These are phyloP conservation scores for Lochmaea crataegi DNA, from an alignment of 2,888 invertebrate genomes.

Conservation along the genomic window DNA sequence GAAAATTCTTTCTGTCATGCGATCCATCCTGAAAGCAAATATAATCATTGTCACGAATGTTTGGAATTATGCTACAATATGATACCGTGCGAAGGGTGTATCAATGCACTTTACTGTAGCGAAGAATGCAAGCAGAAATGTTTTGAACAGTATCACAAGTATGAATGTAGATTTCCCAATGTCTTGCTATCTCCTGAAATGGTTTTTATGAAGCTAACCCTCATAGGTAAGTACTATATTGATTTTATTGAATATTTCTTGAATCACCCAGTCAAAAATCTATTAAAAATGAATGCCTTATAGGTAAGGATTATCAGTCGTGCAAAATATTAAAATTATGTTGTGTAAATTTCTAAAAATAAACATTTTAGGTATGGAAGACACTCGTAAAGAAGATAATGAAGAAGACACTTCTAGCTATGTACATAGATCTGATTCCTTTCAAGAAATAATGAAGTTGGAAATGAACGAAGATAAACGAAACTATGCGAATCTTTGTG, in stretches of 20 bases:
- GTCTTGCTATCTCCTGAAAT: conserved; percentile 73
- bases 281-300: not conserved
- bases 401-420: conserved; percentile 42
- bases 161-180: conserved; percentile 79
- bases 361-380: conserved; percentile 62
- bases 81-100: conserved; percentile 73
- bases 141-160: conserved; percentile 75
- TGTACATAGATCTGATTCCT: conserved; percentile 67
- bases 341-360: not conserved
- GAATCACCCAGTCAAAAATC: too few species aligned
- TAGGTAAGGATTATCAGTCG: too few species aligned
- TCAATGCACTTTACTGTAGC: conserved; percentile 74
- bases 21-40: conserved; percentile 65
- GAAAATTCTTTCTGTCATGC: conserved; percentile 79
- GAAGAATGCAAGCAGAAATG: conserved; percentile 72
- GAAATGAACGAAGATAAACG: conserved; percentile 75
- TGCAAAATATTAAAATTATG: too few species aligned
- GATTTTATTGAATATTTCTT: too few species aligned
- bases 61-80: conserved; percentile 69
- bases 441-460: conserved; percentile 72
- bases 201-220: conserved; percentile 71
- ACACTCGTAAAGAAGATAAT: conserved; percentile 57
- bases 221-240: conserved; percentile 50
- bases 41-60: conserved; percentile 76
- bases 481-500: conserved; percentile 74